These are phyloP conservation scores for Calephelis perditalis DNA, from an alignment of 2,888 invertebrate genomes.

Conservation along the genomic window DNA sequence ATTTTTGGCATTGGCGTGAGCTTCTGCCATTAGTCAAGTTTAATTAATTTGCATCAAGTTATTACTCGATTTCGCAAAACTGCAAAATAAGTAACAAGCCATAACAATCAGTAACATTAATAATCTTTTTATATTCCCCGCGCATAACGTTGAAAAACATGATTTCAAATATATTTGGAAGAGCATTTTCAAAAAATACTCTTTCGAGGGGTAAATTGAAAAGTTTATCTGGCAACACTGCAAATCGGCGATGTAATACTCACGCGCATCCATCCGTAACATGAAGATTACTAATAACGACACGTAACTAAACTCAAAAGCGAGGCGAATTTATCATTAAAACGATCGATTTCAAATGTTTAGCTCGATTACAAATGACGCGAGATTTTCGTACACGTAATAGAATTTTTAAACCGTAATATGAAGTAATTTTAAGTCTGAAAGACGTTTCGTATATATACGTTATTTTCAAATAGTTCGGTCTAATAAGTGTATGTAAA, in stretches of 20 bases:
- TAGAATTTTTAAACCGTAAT: slow-evolving; percentile 3
- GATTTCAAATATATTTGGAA: too few relatives aligned
- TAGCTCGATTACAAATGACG: slow-evolving; percentile 7
- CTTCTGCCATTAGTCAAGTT: too few relatives aligned
- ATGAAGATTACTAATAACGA: slow-evolving; percentile 46
- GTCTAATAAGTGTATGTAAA: too few relatives aligned
- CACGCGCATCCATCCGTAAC: slow-evolving; percentile 52
- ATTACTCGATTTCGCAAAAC: too few relatives aligned
- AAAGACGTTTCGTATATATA: not conserved
- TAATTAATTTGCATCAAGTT: too few relatives aligned
- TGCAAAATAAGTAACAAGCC: too few relatives aligned
- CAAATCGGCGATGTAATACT: slow-evolving; percentile 20
- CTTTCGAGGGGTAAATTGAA: too few relatives aligned
- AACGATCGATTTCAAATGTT: slow-evolving; percentile 42
- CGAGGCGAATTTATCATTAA: slow-evolving; percentile 46
- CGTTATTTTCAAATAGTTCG: not conserved
- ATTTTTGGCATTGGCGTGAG: too few relatives aligned
- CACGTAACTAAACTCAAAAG: slow-evolving; percentile 11
- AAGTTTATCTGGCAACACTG: not conserved
- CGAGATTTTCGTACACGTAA: slow-evolving; percentile 11
- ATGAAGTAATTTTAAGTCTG: slow-evolving; percentile 1
- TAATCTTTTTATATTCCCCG: too few relatives aligned
- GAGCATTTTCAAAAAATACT: too few relatives aligned
- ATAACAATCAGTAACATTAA: too few relatives aligned
- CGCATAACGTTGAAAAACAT: too few relatives aligned